phyloP scores from a whole-genome alignment of 2,888 invertebrate genomes.

The Schrankia costaestrigalis region DNA sequence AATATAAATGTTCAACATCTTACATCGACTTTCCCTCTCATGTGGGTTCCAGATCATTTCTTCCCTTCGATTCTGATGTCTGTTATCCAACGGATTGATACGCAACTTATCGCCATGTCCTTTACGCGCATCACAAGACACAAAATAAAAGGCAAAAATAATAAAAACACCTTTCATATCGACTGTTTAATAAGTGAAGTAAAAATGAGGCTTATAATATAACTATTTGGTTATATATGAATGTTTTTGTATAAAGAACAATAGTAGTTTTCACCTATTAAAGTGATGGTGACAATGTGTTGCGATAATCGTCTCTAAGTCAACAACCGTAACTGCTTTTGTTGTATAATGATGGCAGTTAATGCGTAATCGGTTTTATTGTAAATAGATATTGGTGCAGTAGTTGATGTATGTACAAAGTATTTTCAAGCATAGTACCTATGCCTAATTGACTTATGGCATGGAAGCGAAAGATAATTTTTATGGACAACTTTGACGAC shows the following conservation, averaged over 20 bases:
- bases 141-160: slow-evolving; percentile 20
- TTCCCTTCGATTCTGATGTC: slow-evolving; percentile 29
- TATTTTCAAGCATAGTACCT: no score
- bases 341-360: slow-evolving; percentile 29
- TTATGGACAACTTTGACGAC: no score
- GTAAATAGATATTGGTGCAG: no score
- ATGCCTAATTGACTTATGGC: no score
- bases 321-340: slow-evolving; percentile 29
- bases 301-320: slow-evolving; percentile 38
- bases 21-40: slow-evolving; percentile 67
- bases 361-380: slow-evolving; percentile 23
- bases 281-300: slow-evolving; percentile 40
- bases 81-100: slow-evolving; percentile 7
- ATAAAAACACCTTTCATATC: slow-evolving; percentile 23
- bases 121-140: slow-evolving; percentile 38
- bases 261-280: slow-evolving; percentile 44
- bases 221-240: slow-evolving; percentile 46
- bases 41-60: slow-evolving; percentile 56
- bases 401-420: no score
- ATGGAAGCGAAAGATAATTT: no score
- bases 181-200: slow-evolving; percentile 6
- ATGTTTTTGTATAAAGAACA: slow-evolving; percentile 47
- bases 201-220: slow-evolving; percentile 30
- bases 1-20: slow-evolving; percentile 33
- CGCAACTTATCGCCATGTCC: slow-evolving; percentile 20